Percentiles rank a stretch among this genome's conserved stretches.
Evolutionary conservation across 2,797 vertebrate species (phyloP).

Genomic region (Scolopax bukidnonensis): DNA sequence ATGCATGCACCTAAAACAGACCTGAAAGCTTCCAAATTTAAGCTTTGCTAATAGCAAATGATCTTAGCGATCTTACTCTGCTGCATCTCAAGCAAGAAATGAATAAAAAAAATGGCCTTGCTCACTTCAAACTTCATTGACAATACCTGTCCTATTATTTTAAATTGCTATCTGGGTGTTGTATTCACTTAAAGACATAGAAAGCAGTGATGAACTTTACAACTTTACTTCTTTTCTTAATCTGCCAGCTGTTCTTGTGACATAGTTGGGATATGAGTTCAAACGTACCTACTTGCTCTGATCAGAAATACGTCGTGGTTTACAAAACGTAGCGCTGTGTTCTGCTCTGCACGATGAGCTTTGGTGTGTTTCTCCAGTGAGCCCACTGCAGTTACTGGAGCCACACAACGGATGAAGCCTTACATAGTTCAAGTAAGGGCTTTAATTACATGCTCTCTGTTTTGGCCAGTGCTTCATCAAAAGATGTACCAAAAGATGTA

Average conservation of each 20-base stretch:
- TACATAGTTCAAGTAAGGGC: background rate
- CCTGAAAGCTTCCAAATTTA: conserved; percentile 50
- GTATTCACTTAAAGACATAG: background rate
- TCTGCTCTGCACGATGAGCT: background rate
- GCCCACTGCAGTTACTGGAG: background rate
- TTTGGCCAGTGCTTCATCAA: background rate
- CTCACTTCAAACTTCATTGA: background rate
- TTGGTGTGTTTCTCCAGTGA: background rate
- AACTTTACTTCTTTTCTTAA: background rate
- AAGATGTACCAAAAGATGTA: background rate
- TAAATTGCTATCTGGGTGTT: background rate
- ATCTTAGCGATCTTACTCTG: background rate
- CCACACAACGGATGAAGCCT: background rate
- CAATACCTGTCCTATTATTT: background rate
- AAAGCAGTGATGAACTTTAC: background rate
- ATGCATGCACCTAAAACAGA: conserved; percentile 30
- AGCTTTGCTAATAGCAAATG: background rate
- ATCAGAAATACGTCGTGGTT: background rate
- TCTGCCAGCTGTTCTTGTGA: background rate
- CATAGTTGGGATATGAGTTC: background rate
- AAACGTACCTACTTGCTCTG: background rate
- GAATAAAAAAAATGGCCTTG: background rate
- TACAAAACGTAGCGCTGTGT: background rate
- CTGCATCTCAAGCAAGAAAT: background rate
- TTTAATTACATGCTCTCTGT: background rate